A percentile compares a stretch with the other conserved stretches of the same genome.
Evolutionary conservation across 1,140 invertebrate genomes (phyloP).

Genomic region (Campoletis sonorensis): DNA sequence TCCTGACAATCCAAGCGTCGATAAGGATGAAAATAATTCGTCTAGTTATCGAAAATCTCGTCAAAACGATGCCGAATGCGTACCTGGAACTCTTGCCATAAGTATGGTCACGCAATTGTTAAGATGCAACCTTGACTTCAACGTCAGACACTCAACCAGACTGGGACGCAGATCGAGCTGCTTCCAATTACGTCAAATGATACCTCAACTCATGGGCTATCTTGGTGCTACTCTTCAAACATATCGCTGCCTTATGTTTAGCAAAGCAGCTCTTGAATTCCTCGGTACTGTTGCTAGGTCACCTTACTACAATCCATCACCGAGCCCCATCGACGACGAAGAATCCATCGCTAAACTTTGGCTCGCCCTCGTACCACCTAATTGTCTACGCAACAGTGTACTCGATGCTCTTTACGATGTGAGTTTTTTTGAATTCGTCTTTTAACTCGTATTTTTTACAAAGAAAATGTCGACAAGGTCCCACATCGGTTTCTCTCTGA

Average conservation of each 20-base stretch:
- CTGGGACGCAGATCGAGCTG: constrained; percentile 58
- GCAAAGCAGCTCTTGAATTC: constrained; percentile 66
- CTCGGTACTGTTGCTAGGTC: constrained; percentile 66
- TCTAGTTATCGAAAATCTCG: constrained; percentile 50
- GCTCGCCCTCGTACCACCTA: constrained; percentile 70
- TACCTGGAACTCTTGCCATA: constrained; percentile 69
- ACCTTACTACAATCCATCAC: constrained; percentile 57
- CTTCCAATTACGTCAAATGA: constrained; percentile 66
- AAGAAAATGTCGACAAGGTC: no score
- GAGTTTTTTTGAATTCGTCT: constrained; percentile 27
- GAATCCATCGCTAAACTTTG: constrained; percentile 70
- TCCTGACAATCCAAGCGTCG: constrained; percentile 14
- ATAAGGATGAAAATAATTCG: background rate
- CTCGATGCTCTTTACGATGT: constrained; percentile 70
- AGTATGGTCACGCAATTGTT: constrained; percentile 69
- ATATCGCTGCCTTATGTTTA: constrained; percentile 68
- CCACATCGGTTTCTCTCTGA: no score
- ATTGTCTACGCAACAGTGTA: constrained; percentile 70
- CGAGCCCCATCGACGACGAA: constrained; percentile 64
- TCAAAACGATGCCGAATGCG: constrained; percentile 51
- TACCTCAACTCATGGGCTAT: constrained; percentile 69
- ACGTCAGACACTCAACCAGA: constrained; percentile 39
- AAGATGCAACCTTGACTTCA: constrained; percentile 62
- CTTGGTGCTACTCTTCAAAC: constrained; percentile 69
- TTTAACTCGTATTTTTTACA: no score